A percentile compares a stretch with the other conserved stretches of the same genome.
Evolutionary conservation across 2,797 vertebrate species (phyloP).

Genomic region (Enteromius mattozi): DNA sequence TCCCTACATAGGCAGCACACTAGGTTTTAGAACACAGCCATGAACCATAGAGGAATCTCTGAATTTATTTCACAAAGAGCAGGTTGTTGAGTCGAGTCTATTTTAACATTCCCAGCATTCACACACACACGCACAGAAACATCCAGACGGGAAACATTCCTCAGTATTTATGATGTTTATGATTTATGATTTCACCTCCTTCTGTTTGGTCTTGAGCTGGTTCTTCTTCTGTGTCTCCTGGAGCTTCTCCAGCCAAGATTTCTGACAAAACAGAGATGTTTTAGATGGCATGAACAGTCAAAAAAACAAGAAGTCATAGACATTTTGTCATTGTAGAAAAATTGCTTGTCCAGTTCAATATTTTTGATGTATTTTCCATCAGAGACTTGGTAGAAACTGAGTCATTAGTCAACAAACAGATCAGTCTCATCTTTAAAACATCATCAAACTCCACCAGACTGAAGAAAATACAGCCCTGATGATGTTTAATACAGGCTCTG

Average conservation of each 20-base stretch:
- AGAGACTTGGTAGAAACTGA: neutral
- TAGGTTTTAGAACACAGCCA: neutral
- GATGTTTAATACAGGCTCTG: neutral
- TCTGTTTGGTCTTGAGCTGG: conserved; percentile 21
- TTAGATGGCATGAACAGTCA: neutral
- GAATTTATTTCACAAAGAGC: neutral
- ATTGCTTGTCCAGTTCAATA: neutral
- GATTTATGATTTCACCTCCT: neutral
- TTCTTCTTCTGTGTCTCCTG: neutral
- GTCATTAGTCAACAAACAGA: neutral
- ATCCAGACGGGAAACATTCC: neutral
- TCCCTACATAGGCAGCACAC: neutral
- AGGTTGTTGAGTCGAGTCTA: neutral
- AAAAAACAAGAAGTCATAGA: neutral
- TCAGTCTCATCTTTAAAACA: neutral
- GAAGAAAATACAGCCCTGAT: neutral
- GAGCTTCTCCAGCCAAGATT: neutral
- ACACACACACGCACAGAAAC: neutral
- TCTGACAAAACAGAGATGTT: neutral
- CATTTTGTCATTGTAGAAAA: neutral
- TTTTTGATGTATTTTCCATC: conserved; percentile 15
- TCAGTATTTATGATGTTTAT: neutral
- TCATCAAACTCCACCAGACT: neutral
- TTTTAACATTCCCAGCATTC: neutral
- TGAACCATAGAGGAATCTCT: neutral